phyloP scores from a whole-genome alignment of 2,888 invertebrate species.

The Archips crataeganus region DNA sequence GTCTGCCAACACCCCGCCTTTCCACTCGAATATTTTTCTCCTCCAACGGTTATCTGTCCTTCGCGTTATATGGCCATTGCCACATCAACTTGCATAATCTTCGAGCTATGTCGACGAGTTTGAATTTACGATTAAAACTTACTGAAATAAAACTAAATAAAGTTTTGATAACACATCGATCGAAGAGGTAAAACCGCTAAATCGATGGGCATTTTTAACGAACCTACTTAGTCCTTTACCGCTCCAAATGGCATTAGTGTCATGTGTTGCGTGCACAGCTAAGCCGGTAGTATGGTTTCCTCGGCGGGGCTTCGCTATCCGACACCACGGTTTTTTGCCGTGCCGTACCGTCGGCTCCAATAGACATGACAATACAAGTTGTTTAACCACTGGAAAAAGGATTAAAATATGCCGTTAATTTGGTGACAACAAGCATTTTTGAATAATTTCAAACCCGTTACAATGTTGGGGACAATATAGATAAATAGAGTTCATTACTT shows the following conservation, averaged over 20 bases:
- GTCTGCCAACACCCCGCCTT: too few species aligned
- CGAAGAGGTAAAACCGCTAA: background rate
- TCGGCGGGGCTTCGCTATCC: slow-evolving; percentile 63
- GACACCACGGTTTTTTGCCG: slow-evolving; percentile 48
- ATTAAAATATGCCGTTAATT: background rate
- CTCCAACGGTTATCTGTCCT: too few species aligned
- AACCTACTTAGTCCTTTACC: slow-evolving; percentile 26
- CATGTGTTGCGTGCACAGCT: slow-evolving; percentile 59
- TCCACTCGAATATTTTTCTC: too few species aligned
- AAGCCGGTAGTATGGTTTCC: slow-evolving; percentile 80
- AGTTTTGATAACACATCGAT: too few species aligned
- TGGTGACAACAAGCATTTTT: background rate
- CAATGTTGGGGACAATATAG: too few species aligned
- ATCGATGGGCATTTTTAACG: slow-evolving; percentile 14
- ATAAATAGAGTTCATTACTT: too few species aligned
- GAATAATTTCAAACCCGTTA: background rate
- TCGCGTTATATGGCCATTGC: too few species aligned
- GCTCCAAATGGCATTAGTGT: slow-evolving; percentile 52
- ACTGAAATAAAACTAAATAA: too few species aligned
- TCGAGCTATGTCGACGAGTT: too few species aligned
- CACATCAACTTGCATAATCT: too few species aligned
- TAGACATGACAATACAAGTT: background rate
- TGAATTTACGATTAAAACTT: too few species aligned
- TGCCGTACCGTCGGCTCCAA: background rate
- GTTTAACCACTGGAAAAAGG: background rate